Evolutionary conservation across 2,888 invertebrate species (phyloP).

Genomic region (Danaus chrysippus): DNA sequence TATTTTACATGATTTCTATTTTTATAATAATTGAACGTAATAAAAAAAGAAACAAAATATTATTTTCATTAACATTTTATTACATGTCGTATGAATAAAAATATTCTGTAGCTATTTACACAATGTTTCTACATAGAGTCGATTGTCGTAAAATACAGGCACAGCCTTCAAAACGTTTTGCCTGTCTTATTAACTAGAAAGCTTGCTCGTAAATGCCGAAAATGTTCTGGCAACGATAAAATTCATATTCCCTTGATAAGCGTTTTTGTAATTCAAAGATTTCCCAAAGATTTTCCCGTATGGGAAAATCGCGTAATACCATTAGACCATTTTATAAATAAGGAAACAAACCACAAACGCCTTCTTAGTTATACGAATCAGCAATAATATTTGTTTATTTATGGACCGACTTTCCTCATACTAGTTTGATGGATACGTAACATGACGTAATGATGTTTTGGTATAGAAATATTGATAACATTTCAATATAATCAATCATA

Average conservation of each 20-base stretch:
- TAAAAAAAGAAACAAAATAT: not conserved
- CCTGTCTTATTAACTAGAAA: constrained; percentile 53
- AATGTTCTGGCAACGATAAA: constrained; percentile 34
- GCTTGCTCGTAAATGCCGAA: constrained; percentile 41
- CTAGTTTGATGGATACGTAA: constrained; percentile 6
- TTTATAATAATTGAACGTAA: not conserved
- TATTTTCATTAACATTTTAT: not conserved
- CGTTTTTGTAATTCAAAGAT: constrained; percentile 24
- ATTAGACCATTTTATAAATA: constrained; percentile 17
- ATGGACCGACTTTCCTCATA: not conserved
- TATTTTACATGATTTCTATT: too few species aligned
- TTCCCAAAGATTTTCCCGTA: constrained; percentile 17
- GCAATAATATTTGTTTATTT: constrained; percentile 11
- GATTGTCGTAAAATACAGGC: constrained; percentile 19
- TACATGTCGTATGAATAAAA: constrained; percentile 5
- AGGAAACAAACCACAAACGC: constrained; percentile 12
- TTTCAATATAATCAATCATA: not conserved
- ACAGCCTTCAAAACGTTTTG: constrained; percentile 36
- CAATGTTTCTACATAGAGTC: constrained; percentile 1
- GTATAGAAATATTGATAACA: not conserved
- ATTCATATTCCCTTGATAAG: constrained; percentile 32
- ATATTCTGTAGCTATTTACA: not conserved
- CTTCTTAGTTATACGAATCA: constrained; percentile 9
- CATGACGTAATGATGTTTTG: constrained; percentile 3
- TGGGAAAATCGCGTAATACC: constrained; percentile 11